Evolutionary conservation across 1,140 invertebrate genomes (phyloP), one percentile per base, ranked within the genome.

Genomic region (Whitmania pigra): DNA sequence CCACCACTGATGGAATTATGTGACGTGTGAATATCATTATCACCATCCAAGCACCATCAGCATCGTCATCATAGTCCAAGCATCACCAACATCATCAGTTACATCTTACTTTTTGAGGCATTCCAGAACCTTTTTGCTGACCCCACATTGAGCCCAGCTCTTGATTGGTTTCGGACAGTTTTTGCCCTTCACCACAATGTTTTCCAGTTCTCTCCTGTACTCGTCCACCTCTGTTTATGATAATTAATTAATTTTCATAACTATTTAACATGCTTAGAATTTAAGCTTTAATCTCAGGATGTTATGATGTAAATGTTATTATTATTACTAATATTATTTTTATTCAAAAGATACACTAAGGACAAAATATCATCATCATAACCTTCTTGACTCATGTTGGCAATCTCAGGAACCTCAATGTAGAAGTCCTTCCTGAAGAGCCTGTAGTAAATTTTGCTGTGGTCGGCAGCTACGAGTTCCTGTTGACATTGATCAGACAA

Each of bases 111-210:
- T 94, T 80, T 94, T 97, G 27, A 99, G 81, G 74, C 93, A 87
- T 77, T 97, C 94, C 79, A 98, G 83, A 79, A 98, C 90, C 80
- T 97, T 97, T 79, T 94, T 94, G 68, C 91, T 94, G 0, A 98
- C 91, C 49, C 97, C 97, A 81, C 93, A 96, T 77, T 99, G 97
- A 0, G 97, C 94, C 97, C 97, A 99, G 0, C 89, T 90, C 83
- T 88, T 93, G 20, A 98, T 93, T 0, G 95, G 94, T 78, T 93
- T 94, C 0, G 95, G 95, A 79, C 91, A 94, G 20, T 90, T 90
- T 78, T 88, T 88, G 22, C 89, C 88, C 79, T 82, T 79, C n/a
- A 88, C 84, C 77, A 85, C 85, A 66, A 88, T 87, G 13, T 84
- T 85, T 76, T 88, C 87, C 76, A 87, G 68, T 75, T 87, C 85